Conservation (phyloP, 2,113 vertebrate genomes). For the Platysternon megacephalum region DNA sequence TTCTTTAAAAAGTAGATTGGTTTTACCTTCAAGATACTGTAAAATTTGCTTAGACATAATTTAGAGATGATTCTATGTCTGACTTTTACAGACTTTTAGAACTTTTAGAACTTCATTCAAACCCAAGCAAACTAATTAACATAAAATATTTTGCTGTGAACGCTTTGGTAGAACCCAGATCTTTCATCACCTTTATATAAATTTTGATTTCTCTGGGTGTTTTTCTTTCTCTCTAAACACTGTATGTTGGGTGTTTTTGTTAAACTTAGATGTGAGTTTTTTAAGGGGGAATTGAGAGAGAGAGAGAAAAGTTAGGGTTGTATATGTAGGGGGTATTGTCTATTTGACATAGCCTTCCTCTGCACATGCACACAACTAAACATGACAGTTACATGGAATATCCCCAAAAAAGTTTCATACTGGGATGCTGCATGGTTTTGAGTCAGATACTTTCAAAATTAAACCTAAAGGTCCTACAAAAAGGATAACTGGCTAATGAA, state of each 20-base stretch:
- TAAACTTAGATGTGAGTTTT: background rate
- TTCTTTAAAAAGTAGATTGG: background rate
- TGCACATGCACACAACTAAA: constrained; percentile 38
- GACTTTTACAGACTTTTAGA: background rate
- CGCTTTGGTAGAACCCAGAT: background rate
- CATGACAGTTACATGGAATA: constrained; percentile 17
- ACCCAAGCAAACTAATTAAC: constrained; percentile 13
- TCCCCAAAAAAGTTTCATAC: background rate
- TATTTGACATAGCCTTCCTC: constrained; percentile 55
- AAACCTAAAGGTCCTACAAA: constrained; percentile 63
- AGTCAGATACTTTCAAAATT: constrained; percentile 54
- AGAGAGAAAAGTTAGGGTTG: constrained; percentile 51
- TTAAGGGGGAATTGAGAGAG: constrained; percentile 13
- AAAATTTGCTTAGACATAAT: background rate
- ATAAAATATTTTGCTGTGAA: background rate
- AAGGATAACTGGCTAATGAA: constrained; percentile 62
- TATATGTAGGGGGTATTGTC: constrained; percentile 53
- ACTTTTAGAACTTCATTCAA: background rate
- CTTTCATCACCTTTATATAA: background rate
- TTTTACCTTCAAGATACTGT: fast-evolving
- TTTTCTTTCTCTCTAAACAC: background rate
- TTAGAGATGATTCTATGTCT: background rate
- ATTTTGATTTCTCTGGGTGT: background rate
- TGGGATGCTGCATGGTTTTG: constrained; percentile 43
- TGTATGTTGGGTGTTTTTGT: background rate